Base-by-base conservation (phyloP, 2,797 vertebrate genomes). In the Lacerta bilineata region DNA sequence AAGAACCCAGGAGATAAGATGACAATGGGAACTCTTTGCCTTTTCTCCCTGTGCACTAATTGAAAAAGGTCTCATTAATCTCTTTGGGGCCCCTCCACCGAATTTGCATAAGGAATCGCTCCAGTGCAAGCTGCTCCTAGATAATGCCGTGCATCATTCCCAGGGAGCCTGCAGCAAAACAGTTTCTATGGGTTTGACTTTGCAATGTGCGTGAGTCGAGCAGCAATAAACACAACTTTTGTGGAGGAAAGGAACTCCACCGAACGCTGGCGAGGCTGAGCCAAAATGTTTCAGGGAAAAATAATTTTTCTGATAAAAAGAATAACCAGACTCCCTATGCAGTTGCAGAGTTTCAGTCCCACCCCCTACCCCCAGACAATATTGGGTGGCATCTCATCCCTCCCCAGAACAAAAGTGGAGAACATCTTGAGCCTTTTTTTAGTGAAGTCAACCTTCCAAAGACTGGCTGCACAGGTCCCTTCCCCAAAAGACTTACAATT, bases 41-140 rank as follows among this genome's bases (percentile, higher is more conserved):
- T 66, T 43, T 74, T 43, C 55, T 80, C 78, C 50, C 68, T 55
- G 25, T 41, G 18, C 41, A 9, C 80, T 68, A 83, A 83, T 82
- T 87, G 80, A 83, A 87, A 87, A 82, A 33, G 69, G 39, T 33
- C 69, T 81, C 80, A 64, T 87, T 64, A 33, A 75, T 82, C 79
- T 82, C 79, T 81, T 43, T 46, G 18, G 86, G 86, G 33, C 50
- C 79, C 69, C 68, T 72, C 29, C 29, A 20, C 69, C 29, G 11
- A 29, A 87, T 87, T 81, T 87, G 80, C 69, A 43, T 82, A 41
- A 59, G 43, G 69, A 87, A 66, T 61, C 17, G 69, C 78, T 81
- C 68, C 46, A 8, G 69, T 64, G 43, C 50, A 23, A 74, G 69
- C 55, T 15, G 55, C 36, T 87, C 50, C 64, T 15, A 11, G 68